Base-by-base conservation (phyloP, 2,888 invertebrate species). In the Mesorhabditis sp. region DNA sequence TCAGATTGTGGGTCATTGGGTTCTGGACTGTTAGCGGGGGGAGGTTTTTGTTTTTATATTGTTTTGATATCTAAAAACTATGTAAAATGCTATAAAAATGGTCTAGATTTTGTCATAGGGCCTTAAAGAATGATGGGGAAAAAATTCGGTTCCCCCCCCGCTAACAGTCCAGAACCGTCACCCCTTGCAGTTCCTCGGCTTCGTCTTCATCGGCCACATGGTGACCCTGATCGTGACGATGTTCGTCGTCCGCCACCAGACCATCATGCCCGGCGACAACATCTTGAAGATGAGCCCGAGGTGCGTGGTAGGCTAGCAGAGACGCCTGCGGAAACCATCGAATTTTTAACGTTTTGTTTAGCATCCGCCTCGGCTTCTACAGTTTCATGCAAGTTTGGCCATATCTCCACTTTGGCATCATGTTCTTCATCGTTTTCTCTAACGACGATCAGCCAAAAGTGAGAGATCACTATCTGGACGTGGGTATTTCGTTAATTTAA, bases 191-290 rank as follows among this genome's bases (percentile, higher is more conserved):
- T 13, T 50, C 58, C n/a, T 50, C n/a, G 58, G 58, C 58, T 50
- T 50, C n/a, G 58, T 50, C 58, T 50, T n/a, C 7, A n/a, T 50
- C 10, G 58, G 58, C n/a, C 58, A 50, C n/a, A 50, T 50, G 58
- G 58, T 50, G n/a, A 50, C 58, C 10, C 58, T 50, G 10, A 50
- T 50, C 10, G 58, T 50, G 7, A 50, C 58, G n/a, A 50, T 50
- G 58, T 50, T 50, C 58, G n/a, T 50, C n/a, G 58, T 50, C n/a
- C 58, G 58, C 7, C 58, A 50, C n/a, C 58, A 50, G n/a, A 50
- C 58, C 10, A 50, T 50, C n/a, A 13, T 50, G 58, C 58, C 58
- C 10, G 10, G n/a, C 7, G 58, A 50, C 7, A 10, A 50, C n/a
- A n/a, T n/a, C 10, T n/a, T 50, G 10, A 50, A 50, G n/a, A 13